These are phyloP conservation scores for Leontopithecus rosalia DNA, from an alignment of 2,797 vertebrate genomes.

Conservation along the genomic window DNA sequence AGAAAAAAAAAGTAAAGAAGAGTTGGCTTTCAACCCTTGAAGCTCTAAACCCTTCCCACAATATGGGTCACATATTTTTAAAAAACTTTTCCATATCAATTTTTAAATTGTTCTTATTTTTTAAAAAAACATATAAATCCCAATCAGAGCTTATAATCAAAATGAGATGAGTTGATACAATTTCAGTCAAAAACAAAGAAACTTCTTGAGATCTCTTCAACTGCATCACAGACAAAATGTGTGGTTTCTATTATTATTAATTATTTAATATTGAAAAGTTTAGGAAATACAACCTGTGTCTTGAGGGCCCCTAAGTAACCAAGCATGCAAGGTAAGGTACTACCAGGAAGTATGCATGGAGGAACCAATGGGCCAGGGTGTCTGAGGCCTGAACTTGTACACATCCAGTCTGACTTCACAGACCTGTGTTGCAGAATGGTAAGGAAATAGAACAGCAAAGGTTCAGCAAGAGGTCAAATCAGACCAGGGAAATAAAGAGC, in stretches of 20 bases:
- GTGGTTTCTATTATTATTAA: background rate
- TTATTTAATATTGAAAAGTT: background rate
- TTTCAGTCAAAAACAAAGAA: background rate
- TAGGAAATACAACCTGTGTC: background rate
- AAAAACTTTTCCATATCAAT: background rate
- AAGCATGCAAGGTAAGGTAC: background rate
- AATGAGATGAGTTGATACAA: slow-evolving; percentile 13
- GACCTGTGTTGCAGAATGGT: background rate
- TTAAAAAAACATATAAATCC: background rate
- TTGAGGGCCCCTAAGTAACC: background rate
- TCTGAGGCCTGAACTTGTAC: background rate
- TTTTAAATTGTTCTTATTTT: background rate
- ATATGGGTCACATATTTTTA: background rate
- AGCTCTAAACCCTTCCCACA: background rate
- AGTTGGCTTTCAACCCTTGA: background rate
- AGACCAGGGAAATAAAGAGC: background rate
- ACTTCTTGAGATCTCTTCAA: background rate
- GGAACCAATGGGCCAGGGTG: background rate
- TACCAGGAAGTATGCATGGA: background rate
- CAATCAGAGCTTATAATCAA: background rate
- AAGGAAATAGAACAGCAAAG: background rate
- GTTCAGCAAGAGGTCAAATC: background rate
- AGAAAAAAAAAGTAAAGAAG: background rate
- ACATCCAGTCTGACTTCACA: background rate
- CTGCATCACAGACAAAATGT: background rate